Conservation (phyloP, 2,888 invertebrate genomes). For the Papilio protenor region DNA sequence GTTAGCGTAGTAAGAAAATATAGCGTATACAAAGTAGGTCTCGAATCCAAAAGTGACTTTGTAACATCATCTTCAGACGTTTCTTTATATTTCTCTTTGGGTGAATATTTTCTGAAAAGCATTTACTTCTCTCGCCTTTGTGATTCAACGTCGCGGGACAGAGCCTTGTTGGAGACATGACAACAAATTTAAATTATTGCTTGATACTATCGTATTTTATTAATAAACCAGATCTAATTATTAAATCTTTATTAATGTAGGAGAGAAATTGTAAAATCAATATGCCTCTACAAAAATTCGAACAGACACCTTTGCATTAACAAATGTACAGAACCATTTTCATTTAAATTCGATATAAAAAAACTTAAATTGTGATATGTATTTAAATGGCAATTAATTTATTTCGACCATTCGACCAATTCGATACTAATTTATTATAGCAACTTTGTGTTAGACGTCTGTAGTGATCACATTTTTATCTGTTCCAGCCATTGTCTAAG, state of each 20-base stretch:
- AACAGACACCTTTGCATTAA: too few species aligned
- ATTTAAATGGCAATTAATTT: neutral
- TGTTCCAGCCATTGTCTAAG: constrained; percentile 18
- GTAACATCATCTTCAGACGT: constrained; percentile 4
- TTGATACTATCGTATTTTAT: neutral
- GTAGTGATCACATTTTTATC: constrained; percentile 22
- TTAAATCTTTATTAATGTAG: too few species aligned
- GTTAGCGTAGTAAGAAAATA: too few species aligned
- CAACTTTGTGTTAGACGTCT: neutral
- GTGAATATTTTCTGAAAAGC: constrained; percentile 10
- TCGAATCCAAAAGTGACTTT: neutral
- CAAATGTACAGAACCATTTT: too few species aligned
- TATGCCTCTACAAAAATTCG: too few species aligned
- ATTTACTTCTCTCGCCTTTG: neutral
- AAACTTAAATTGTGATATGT: neutral
- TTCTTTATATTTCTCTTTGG: constrained; percentile 22
- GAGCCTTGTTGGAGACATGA: neutral
- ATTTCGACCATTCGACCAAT: neutral
- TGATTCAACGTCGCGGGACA: neutral
- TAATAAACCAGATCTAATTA: neutral
- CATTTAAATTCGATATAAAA: too few species aligned
- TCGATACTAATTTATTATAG: neutral
- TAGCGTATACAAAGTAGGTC: neutral
- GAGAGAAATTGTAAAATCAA: too few species aligned
- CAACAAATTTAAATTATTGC: neutral